phyloP scores from a whole-genome alignment of 2,797 vertebrate genomes.

The Eremophila alpestris region DNA sequence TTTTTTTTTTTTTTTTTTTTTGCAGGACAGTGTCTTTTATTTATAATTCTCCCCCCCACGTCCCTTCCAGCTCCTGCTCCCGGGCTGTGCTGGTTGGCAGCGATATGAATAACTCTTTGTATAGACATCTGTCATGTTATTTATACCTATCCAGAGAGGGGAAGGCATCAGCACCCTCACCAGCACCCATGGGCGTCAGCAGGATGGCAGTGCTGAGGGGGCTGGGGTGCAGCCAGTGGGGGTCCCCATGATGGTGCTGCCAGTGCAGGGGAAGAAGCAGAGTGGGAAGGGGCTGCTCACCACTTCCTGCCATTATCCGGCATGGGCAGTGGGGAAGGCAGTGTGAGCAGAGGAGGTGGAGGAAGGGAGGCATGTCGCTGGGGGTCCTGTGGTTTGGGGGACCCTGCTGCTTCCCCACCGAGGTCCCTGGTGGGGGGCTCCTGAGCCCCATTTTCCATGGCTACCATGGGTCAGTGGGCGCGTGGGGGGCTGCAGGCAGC shows the following conservation, averaged over 20 bases:
- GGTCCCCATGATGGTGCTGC: not conserved
- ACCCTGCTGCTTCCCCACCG: not conserved
- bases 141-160: slow-evolving; percentile 49
- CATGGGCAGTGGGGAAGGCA: not conserved
- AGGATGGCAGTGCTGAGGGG: not conserved
- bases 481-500: not conserved
- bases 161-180: slow-evolving; percentile 18
- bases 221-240: not conserved
- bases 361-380: fast-evolving
- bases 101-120: slow-evolving; percentile 67
- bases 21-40: slow-evolving; percentile 39
- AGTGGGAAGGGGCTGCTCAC: not conserved
- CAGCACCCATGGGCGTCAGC: slow-evolving; percentile 29
- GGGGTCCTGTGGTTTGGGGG: not conserved
- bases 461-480: not conserved
- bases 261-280: not conserved
- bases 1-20: not conserved
- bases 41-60: slow-evolving; percentile 11
- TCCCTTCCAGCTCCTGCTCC: slow-evolving; percentile 41
- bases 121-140: slow-evolving; percentile 67
- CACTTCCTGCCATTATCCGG: not conserved
- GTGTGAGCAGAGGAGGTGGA: not conserved
- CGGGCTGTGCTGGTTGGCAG: slow-evolving; percentile 51
- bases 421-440: not conserved
- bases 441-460: not conserved